Base-by-base conservation (phyloP, 2,888 invertebrate genomes). In the Achlya flavicornis region DNA sequence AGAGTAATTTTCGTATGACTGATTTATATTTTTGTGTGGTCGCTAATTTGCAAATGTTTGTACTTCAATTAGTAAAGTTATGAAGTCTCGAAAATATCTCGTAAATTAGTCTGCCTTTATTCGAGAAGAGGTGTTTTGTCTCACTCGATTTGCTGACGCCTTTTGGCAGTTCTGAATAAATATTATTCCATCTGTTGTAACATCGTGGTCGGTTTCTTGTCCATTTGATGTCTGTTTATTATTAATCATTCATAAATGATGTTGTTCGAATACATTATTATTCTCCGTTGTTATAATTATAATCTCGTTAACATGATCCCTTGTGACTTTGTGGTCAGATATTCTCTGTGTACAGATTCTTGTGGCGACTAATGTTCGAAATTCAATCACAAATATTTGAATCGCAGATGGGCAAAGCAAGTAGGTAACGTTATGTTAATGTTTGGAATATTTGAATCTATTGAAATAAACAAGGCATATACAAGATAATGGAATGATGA, bases 401-500 rank as follows among this genome's bases (percentile, higher is more conserved):
- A 63, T 63, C 19, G 61, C 48, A 62, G 58, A 38, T 59, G 63
- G 53, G 41, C 12, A 58, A 64, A 65, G 58, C 58, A 64, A 58
- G 64, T n/a, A n/a, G n/a, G n/a, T 65, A 70, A 73, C 76, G 71
- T 74, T 76, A 79, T 73, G 74, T 72, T 75, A 79, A 80, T 76
- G 72, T 68, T 64, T 64, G 63, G 64, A 78, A 83, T 80, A 79
- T 79, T 83, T 81, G 74, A 78, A 77, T 73, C 71, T 68, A 64
- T 64, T 67, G 63, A 43, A 73, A 74, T 69, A 72, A 73, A 75
- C 73, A 69, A 71, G 75, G 66, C 63, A 61, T 70, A 67, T 81
- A 89, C 86, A 88, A 82, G 85, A 81, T 81, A 81, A 80, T 80
- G 76, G 83, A 84, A 88, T 87, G 86, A 84, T 79, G 81, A 83